A percentile compares a stretch with the other conserved stretches of the same genome.
These are phyloP conservation scores for Lepus townsendii DNA, from an alignment of 2,797 vertebrate species.

Conservation along the genomic window DNA sequence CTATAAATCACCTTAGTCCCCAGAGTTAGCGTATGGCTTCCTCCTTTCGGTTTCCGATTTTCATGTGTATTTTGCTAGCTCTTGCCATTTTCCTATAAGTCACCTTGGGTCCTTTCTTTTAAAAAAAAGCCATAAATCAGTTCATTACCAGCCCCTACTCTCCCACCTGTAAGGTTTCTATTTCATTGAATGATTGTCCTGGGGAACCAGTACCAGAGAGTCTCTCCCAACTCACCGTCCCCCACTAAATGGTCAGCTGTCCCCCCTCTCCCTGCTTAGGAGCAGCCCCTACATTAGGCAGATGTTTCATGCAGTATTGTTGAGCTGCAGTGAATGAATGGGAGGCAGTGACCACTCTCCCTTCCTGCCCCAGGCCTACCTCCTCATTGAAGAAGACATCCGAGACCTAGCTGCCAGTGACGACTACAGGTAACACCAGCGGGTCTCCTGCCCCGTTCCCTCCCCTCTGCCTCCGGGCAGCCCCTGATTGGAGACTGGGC, in stretches of 20 bases:
- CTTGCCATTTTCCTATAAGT: constrained; percentile 22
- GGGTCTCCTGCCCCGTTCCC: not conserved
- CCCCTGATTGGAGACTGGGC: not conserved
- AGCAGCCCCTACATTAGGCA: constrained; percentile 14
- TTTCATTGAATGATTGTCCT: constrained; percentile 17
- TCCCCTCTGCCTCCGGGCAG: not conserved
- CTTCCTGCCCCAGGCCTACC: constrained; percentile 92
- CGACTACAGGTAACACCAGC: constrained; percentile 93
- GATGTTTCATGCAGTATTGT: not conserved
- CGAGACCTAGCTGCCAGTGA: constrained; percentile 94
- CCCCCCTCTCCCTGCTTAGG: not conserved
- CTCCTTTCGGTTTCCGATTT: constrained; percentile 54
- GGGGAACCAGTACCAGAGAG: not conserved
- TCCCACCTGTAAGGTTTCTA: not conserved
- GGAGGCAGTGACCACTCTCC: not conserved
- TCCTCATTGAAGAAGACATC: constrained; percentile 97
- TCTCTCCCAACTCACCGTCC: not conserved
- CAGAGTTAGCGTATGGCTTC: not conserved
- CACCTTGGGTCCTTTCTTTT: not conserved
- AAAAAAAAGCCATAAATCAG: not conserved
- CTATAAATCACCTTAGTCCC: constrained; percentile 3
- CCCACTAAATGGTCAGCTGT: not conserved
- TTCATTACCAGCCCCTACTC: not conserved
- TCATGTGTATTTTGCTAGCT: not conserved
- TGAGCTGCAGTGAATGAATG: not conserved